Evolutionary conservation across 2,113 vertebrate species (phyloP), one percentile per base, ranked within the genome.

Genomic region (Chiloscyllium plagiosum): DNA sequence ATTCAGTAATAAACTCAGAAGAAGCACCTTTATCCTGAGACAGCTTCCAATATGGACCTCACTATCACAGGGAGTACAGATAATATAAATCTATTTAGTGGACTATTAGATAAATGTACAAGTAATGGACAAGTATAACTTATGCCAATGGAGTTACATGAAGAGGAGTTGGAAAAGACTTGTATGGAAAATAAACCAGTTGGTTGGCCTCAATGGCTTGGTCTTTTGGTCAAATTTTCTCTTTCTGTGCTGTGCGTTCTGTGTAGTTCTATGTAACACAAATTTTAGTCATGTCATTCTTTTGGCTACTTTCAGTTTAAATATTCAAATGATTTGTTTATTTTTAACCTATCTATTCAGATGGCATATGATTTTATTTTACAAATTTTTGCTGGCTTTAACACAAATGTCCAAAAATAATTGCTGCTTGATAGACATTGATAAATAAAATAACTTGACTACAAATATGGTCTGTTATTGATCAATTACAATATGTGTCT

Each of bases 401-500:
- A 94, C 24, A 69, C 50, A 94, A 70, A 42, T 42, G 70, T 94
- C 68, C 66, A 70, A 94, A 94, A 37, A 50, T 72, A 50, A 26
- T 47, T 94, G 37, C 37, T 94, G 93, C 68, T 94, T 94, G 65
- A 22, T 50, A 26, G n/a, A 70, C 22, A 94, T 7, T 94, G 93
- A 94, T 37, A 94, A 70, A 69, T 94, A 1, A 94, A 94, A 42
- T 72, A 94, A 70, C 22, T 72, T 70, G 72, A 50, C 22, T 69
- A 50, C n/a, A 69, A 94, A 94, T 94, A 69, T 50, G 50, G 68
- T 42, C 22, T 94, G 93, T 94, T 94, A 94, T 94, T 94, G 93
- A 94, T 94, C 66, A 47, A 94, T 94, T 19, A 69, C 93, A 70
- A 94, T 94, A 94, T 70, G 15, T 94, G 68, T 94, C 68, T 94